Base-by-base conservation (phyloP, 2,797 vertebrate species). In the Pangasius mekongensis region DNA sequence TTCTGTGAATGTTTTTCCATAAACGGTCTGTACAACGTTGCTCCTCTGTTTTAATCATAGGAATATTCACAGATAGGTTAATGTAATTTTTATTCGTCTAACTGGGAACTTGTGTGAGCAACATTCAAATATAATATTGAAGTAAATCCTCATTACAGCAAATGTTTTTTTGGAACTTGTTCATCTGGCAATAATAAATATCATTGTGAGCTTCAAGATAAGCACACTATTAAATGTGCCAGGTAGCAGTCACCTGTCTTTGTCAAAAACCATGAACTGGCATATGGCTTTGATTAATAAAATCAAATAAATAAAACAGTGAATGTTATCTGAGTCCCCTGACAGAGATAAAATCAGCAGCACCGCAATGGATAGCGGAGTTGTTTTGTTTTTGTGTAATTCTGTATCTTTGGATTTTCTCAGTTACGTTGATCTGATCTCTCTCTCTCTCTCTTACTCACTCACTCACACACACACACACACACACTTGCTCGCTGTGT, bases 371-470 rank as follows among this genome's bases (percentile, higher is more conserved):
- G 27, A 60, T 71, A 13, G 22, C 36, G 14, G 30, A 18, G n/a
- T 71, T 39, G 7, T 43, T 56, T 84, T 73, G n/a, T 84, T 86
- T 30, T 60, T 74, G 13, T 52, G 58, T 64, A 89, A 84, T 66
- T 82, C 5, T 74, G 27, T 81, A 62, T 66, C 66, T 20, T 16
- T 85, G 11, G 54, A 52, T 18, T 80, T 82, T 82, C 56, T 49
- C 6, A 58, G 5, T 43, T 86, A 71, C 49, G 36, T 54, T 84
- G 71, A 78, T 66, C 24, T 85, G 16, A 71, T 87, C 80, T 60
- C 27, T 77, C 24, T 73, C 85, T 85, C 14, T 67, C 67, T 82
- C 14, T 92, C 84, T 74, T 83, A 33, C 54, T 76, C 54, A 43
- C 78, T 86, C 54, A 52, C 14, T 18, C 54, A 56, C 54, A 56